Conservation (phyloP, 2,797 vertebrate species). For the Acrocephalus scirpaceus region DNA sequence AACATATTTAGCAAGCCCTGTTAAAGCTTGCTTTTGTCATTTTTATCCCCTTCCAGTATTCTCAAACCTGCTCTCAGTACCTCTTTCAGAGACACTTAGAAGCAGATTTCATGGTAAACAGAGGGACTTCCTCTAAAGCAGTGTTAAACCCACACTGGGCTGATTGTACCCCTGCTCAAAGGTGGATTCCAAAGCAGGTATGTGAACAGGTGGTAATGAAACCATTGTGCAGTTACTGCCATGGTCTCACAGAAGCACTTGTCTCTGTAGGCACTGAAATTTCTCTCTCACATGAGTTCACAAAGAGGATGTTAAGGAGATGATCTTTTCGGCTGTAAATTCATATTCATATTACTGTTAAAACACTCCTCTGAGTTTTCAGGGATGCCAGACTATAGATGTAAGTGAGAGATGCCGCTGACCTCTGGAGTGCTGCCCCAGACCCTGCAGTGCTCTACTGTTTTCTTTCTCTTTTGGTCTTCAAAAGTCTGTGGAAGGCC, state of each 20-base stretch:
- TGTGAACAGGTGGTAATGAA: accelerated
- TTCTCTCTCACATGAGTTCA: background rate
- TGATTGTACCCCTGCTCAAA: background rate
- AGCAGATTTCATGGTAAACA: background rate
- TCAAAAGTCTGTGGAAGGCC: background rate
- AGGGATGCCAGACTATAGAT: background rate
- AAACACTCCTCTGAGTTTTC: background rate
- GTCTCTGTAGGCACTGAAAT: background rate
- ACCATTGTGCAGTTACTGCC: background rate
- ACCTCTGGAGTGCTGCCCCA: background rate
- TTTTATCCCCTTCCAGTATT: background rate
- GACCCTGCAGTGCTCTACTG: background rate
- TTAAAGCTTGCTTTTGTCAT: background rate
- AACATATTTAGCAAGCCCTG: background rate
- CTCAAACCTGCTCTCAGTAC: background rate
- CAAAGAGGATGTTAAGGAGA: background rate
- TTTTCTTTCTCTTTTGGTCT: background rate
- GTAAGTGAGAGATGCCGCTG: background rate
- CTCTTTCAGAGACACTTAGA: background rate
- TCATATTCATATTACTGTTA: background rate
- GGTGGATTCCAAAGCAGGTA: background rate
- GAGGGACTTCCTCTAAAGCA: background rate
- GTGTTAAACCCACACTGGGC: background rate
- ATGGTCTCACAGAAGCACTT: background rate
- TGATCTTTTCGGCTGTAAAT: background rate